Conservation (phyloP, 2,113 vertebrate species). For the Myotis lucifugus region DNA sequence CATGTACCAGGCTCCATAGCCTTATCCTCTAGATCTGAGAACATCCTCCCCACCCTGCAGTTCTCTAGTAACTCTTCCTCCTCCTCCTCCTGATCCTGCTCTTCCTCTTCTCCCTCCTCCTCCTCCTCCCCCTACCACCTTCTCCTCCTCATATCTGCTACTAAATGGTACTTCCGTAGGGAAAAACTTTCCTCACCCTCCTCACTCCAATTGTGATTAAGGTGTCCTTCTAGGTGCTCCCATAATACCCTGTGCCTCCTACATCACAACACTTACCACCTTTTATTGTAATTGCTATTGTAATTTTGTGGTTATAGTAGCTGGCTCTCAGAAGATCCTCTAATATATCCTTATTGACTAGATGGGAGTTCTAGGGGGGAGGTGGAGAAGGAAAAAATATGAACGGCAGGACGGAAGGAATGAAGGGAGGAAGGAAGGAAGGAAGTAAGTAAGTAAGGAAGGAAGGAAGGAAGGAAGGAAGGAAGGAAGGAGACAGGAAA, state of each 20-base stretch:
- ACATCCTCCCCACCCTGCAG: not conserved
- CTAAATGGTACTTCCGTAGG: not conserved
- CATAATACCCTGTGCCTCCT: not conserved
- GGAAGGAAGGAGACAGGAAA: not conserved
- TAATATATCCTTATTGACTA: not conserved
- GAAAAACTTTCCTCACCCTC: not conserved
- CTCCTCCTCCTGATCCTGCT: no score
- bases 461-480: not conserved
- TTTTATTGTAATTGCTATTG: not conserved
- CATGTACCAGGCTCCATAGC: no score
- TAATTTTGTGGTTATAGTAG: no score
- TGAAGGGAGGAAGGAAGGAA: no score
- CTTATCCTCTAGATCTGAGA: not conserved
- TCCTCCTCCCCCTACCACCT: no score
- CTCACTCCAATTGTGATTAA: not conserved
- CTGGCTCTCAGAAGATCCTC: not conserved
- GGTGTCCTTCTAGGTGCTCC: not conserved
- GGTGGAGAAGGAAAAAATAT: not conserved
- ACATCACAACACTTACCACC: not conserved
- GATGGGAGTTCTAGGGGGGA: not conserved
- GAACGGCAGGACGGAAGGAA: not conserved
- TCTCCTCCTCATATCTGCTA: not conserved
- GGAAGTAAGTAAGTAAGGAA: not conserved
- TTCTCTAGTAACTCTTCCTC: not conserved
- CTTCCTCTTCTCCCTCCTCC: no score